Base-by-base conservation (phyloP, 2,797 vertebrate species). In the Gymnothorax javanicus region DNA sequence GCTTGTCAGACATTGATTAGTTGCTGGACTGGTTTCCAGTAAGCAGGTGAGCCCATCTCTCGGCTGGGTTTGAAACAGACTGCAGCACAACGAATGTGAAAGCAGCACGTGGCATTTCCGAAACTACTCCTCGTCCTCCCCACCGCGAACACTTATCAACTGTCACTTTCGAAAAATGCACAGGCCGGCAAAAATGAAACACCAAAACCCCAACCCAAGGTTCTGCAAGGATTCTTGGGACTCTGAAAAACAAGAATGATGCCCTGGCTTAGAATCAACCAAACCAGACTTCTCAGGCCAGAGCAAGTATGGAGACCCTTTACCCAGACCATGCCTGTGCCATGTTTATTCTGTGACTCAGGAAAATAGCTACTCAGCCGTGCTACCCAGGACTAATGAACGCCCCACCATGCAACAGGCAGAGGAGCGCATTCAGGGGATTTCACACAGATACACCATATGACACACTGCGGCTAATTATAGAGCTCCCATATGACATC, bases 391-490 rank as follows among this genome's bases (percentile, higher is more conserved):
- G 33, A 43, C 33, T 43, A 43, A 43, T 43, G 33, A 43, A 43
- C 33, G 2, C 33, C 33, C 33, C 33, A 43, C 33, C 33, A 43
- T 43, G 33, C 33, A 43, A 43, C 33, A 43, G 33, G 33, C 4
- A 20, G 15, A 20, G 50, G 17, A 50, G 75, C 15, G 75, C 7
- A 50, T 54, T 17, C 23, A 50, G 43, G 43, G 75, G 75, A 23
- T 7, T 79, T 79, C 75, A 79, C 75, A 79, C 75, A 8, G 2
- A 11, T 52, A 54, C 75, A 54, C 50, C 20, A 50, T 79, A 43
- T 79, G 75, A 79, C 43, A n/a, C 75, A 79, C 13, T 17, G 43
- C 7, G 13, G 43, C 84, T 85, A 85, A 85, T 85, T 9, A 87
- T 64, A 87, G 84, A 25, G 64, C 27, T 20, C 59, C n/a, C 56